Conservation (phyloP, 1,140 invertebrate genomes). For the Drosophila erecta region DNA sequence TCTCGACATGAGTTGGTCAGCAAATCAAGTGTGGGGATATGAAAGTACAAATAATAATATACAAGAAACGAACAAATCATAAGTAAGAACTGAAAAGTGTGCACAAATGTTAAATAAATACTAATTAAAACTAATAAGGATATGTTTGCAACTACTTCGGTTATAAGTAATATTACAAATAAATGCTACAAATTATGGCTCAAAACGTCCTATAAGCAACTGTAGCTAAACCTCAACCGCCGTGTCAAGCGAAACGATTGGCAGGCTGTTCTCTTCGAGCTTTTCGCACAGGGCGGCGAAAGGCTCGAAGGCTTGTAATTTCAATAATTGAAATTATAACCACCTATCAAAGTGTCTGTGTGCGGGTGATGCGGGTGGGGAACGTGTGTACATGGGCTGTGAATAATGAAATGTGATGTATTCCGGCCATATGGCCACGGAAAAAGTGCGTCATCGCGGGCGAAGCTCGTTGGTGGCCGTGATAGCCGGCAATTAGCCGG, state of each 20-base stretch:
- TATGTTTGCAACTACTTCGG: too few relatives aligned
- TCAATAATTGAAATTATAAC: conserved; percentile 68
- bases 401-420: conserved; percentile 35
- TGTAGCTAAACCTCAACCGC: background rate
- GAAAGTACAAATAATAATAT: conserved; percentile 34
- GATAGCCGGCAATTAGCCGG: conserved; percentile 2
- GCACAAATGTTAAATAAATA: background rate
- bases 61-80: conserved; percentile 25
- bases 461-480: conserved; percentile 4
- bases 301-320: conserved; percentile 32
- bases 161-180: background rate
- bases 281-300: conserved; percentile 25
- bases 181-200: background rate
- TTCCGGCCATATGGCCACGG: conserved; percentile 51
- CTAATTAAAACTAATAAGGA: conserved; percentile 32
- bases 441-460: conserved; percentile 50
- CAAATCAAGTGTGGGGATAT: conserved; percentile 33
- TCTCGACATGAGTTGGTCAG: conserved; percentile 17
- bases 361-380: conserved; percentile 15
- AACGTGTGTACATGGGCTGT: conserved; percentile 16
- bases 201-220: too few relatives aligned
- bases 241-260: conserved; percentile 6
- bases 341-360: conserved; percentile 8
- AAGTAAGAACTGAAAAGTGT: conserved; percentile 6
- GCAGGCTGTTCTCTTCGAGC: conserved; percentile 9